phyloP scores from a whole-genome alignment of 2,888 invertebrate genomes.

The Pachymerium ferrugineum region DNA sequence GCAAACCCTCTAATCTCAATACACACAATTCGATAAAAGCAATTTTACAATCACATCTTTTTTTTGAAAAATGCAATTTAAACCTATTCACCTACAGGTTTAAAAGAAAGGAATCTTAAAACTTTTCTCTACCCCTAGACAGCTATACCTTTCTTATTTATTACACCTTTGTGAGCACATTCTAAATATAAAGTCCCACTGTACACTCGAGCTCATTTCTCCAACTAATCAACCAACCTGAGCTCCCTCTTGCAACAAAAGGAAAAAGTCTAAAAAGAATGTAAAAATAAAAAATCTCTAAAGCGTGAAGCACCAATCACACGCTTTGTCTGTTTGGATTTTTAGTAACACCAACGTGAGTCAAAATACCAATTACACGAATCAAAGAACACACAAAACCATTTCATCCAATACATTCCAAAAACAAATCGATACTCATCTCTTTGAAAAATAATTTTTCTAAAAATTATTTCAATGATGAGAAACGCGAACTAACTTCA shows the following conservation, averaged over 20 bases:
- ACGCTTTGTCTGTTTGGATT: slow-evolving; percentile 13
- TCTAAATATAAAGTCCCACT: background rate
- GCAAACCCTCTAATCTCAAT: no score
- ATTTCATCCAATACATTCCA: background rate
- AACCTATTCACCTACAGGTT: background rate
- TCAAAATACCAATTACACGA: slow-evolving; percentile 13
- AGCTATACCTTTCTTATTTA: background rate
- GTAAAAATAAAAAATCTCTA: background rate
- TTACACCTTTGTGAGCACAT: slow-evolving; percentile 8
- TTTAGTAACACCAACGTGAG: background rate
- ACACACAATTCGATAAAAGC: no score
- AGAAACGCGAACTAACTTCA: slow-evolving; percentile 5
- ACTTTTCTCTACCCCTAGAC: background rate
- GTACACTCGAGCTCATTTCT: slow-evolving; percentile 9
- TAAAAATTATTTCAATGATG: no score
- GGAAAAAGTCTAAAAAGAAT: background rate
- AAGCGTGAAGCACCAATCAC: background rate
- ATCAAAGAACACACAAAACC: slow-evolving; percentile 4
- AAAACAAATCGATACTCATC: background rate
- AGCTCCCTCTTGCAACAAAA: background rate
- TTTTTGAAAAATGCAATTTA: background rate
- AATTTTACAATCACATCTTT: no score
- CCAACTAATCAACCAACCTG: background rate
- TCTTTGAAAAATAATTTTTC: no score
- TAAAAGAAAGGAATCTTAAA: background rate